phyloP scores from a whole-genome alignment of 2,797 vertebrate species.

The Columba guinea region DNA sequence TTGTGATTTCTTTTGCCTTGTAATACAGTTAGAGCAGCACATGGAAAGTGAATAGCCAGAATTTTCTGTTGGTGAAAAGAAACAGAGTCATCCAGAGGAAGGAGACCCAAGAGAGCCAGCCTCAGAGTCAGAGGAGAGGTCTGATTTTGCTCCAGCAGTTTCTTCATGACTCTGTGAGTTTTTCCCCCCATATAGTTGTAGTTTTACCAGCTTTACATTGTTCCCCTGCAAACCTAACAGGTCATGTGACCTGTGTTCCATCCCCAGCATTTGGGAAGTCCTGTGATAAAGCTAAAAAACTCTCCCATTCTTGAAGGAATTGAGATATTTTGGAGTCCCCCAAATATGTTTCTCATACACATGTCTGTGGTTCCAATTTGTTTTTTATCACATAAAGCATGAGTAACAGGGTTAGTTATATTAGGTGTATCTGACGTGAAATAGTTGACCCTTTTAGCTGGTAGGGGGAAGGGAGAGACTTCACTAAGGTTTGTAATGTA shows the following conservation, averaged over 20 bases:
- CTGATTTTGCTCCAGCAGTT: background rate
- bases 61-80: conserved; percentile 63
- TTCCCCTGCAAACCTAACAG: background rate
- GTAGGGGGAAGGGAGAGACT: background rate
- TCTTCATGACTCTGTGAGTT: background rate
- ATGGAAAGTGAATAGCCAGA: conserved; percentile 24
- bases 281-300: background rate
- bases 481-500: background rate
- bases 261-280: background rate
- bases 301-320: background rate
- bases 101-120: conserved; percentile 40
- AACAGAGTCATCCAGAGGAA: conserved; percentile 46
- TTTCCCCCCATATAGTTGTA: background rate
- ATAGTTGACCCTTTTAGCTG: background rate
- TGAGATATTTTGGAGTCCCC: background rate
- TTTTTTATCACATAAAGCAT: background rate
- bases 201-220: background rate
- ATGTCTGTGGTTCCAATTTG: background rate
- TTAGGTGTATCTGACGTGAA: conserved; percentile 11
- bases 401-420: background rate
- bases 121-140: conserved; percentile 23
- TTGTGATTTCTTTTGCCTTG: conserved; percentile 48
- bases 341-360: background rate
- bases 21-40: conserved; percentile 30
- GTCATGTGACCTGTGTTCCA: background rate